Evolutionary conservation across 2,113 vertebrate species (phyloP).

Genomic region (Indicator indicator): DNA sequence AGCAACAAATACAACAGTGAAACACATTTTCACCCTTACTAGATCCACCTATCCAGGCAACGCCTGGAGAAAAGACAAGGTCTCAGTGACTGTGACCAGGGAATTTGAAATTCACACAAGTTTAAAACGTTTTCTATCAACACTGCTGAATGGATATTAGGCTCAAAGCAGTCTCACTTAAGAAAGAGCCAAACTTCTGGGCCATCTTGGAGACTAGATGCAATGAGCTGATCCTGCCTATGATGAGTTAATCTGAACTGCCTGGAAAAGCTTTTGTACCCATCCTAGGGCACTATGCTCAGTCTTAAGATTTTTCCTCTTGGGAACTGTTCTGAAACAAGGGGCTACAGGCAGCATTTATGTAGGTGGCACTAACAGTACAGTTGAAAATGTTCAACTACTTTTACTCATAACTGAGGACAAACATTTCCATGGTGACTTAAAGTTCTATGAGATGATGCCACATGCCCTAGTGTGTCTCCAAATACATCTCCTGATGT

Average conservation of each 20-base stretch:
- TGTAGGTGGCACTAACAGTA: background rate
- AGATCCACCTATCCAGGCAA: background rate
- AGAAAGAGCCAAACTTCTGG: background rate
- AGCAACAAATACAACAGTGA: background rate
- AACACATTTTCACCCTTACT: background rate
- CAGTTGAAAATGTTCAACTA: background rate
- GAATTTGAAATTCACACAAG: background rate
- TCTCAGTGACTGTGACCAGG: background rate
- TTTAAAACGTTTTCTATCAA: background rate
- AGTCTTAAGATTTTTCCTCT: background rate
- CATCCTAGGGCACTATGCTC: accelerated
- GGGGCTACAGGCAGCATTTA: background rate
- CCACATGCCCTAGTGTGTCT: background rate
- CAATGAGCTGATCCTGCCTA: background rate
- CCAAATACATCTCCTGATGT: background rate
- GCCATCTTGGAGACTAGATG: background rate
- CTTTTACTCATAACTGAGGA: background rate
- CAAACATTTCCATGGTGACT: background rate
- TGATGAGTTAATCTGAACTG: background rate
- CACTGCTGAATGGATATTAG: background rate
- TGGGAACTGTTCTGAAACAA: background rate
- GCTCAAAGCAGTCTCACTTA: background rate
- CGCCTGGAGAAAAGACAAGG: background rate
- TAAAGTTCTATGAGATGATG: background rate
- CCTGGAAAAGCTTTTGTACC: background rate